These are phyloP conservation scores for Microplitis demolitor DNA, from an alignment of 1,140 invertebrate genomes.

Conservation along the genomic window DNA sequence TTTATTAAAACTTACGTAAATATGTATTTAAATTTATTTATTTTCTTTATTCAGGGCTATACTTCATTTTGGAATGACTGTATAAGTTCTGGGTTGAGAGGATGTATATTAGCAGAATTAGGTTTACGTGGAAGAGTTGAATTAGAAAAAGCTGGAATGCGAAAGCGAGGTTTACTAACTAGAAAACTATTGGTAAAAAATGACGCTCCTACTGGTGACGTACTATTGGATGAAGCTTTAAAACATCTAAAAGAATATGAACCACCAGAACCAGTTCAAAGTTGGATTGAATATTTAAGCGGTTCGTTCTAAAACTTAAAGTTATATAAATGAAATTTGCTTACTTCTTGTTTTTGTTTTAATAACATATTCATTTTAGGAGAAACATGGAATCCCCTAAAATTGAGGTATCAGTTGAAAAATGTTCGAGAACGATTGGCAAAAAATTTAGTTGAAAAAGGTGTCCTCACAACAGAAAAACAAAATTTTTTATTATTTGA, in stretches of 20 bases:
- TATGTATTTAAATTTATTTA: too few relatives aligned
- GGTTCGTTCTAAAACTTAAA: conserved; percentile 67
- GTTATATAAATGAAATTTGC: conserved; percentile 8
- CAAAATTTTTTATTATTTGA: conserved; percentile 99
- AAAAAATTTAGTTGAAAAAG: conserved; percentile 99
- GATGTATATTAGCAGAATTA: conserved; percentile 98
- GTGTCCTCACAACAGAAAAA: conserved; percentile 99
- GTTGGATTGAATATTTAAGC: conserved; percentile 99
- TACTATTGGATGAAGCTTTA: conserved; percentile 96
- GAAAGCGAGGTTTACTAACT: conserved; percentile 85
- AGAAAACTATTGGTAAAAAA: conserved; percentile 79
- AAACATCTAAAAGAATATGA: conserved; percentile 98
- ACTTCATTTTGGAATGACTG: conserved; percentile 99
- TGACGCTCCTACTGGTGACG: conserved; percentile 96
- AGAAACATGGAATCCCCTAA: conserved; percentile 99
- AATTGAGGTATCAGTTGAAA: conserved; percentile 96
- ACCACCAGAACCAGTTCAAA: conserved; percentile 95
- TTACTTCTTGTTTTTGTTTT: conserved; percentile 17
- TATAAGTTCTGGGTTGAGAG: conserved; percentile 97
- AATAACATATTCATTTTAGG: conserved; percentile 66
- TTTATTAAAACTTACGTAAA: too few relatives aligned
- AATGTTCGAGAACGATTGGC: conserved; percentile 98
- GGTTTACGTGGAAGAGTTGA: conserved; percentile 93
- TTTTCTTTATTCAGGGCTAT: conserved; percentile 79
- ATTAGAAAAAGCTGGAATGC: conserved; percentile 95